Base-by-base conservation (phyloP, 2,113 vertebrate species). In the Gadus chalcogrammus region DNA sequence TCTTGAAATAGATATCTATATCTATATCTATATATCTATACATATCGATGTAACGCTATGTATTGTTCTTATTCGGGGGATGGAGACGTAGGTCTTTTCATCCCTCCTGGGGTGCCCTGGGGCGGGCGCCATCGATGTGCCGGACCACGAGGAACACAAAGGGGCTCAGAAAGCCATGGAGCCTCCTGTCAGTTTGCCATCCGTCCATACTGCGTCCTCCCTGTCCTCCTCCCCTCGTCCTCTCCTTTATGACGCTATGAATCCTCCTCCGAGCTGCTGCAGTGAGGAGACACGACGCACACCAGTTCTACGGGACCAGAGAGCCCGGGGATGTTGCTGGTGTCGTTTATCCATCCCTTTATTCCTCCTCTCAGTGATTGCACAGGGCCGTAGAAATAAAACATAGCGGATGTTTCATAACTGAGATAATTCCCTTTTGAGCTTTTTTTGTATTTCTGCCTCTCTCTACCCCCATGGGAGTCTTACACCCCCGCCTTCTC, bases 121-220 rank as follows among this genome's bases (percentile, higher is more conserved):
- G 77, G 84, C 79, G 31, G 31, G 4, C 6, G 31, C 84, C 86
- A 91, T 90, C 84, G 89, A 91, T 88, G 74, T 69, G 53, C 65
- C 74, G 64, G 75, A 69, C 64, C 83, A 82, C 67, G 56, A 88
- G 81, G 80, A 84, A 87, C 77, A 85, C 82, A 82, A 80, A 85
- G 84, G 42, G 77, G 83, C 85, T 85, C 73, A 79, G 74, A 75
- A 68, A 68, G 64, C 22, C 42, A 38, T 70, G 48, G 16, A 17
- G 72, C 65, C 81, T n/a, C 70, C 78, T 88, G 88, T 90, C 90
- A 88, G 84, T 89, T 87, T 87, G 76, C 77, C 81, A 35, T 73
- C 65, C 79, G 35, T 73, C 64, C 80, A 77, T 65, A 6, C 27
- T 68, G 65, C 63, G 68, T 72, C 79, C 65, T 69, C 74, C 65